Base-by-base conservation (phyloP, 2,113 vertebrate genomes). In the Trichomycterus rosablanca region DNA sequence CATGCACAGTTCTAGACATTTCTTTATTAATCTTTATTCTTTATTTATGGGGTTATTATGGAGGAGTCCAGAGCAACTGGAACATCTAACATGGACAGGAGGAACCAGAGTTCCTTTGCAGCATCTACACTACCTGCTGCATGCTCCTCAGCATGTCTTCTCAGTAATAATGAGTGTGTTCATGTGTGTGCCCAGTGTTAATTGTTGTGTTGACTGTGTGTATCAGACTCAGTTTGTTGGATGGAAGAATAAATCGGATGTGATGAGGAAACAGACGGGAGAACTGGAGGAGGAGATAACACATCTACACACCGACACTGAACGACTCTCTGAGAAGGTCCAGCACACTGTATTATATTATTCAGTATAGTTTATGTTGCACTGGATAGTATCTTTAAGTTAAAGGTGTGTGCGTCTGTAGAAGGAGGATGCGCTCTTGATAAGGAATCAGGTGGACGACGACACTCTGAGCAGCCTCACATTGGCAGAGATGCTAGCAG, bases 241-340 rank as follows among this genome's bases (percentile, higher is more conserved):
- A 55, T 95, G 93, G 86, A 88, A 80, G 75, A 89, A 89, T 57
- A 83, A 88, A 30, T 89, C 87, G 2, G 26, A 61, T 4, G 64
- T 80, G 45, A 84, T 88, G 82, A 88, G 77, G 67, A 73, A 59
- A 7, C 84, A 89, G 64, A 80, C 87, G 2, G 84, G 61, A 26
- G 80, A 80, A 42, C 73, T 91, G 75, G 84, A 88, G 72, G 79
- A 71, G 0, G 82, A 84, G 42, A 71, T 78, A 35, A 77, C 74
- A 9, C 64, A 79, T 19, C 72, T 94, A 51, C 70, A 80, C 22
- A 67, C 79, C 58, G 88, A 93, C 22, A 54, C 87, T 60, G 75
- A 80, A 3, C 73, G 73, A 10, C 81, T 97, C 49, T 66, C 71
- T 59, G 78, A 82, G 50, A 89, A 86, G 87, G 95, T 30, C 7